A percentile compares a stretch with the other conserved stretches of the same genome.
Evolutionary conservation across 1,140 invertebrate species (phyloP).

Genomic region (Dreissena rostriformis): DNA sequence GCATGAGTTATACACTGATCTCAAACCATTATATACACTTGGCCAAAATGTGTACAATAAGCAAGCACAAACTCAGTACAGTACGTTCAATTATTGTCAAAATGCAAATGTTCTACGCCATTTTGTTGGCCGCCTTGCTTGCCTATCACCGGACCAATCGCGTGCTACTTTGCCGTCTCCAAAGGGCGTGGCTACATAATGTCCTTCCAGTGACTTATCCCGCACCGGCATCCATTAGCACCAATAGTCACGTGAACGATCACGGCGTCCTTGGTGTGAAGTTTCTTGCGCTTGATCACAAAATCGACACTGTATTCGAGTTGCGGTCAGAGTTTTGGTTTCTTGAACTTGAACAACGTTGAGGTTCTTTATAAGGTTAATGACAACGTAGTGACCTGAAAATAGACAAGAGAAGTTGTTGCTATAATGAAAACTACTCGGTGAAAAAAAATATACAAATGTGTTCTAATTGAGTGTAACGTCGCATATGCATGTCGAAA

Average conservation of each 20-base stretch:
- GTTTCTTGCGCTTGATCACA: constrained; percentile 56
- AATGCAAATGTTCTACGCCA: too few relatives aligned
- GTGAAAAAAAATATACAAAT: not conserved
- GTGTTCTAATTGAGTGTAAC: not conserved
- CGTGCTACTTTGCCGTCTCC: constrained; percentile 65
- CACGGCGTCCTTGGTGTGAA: constrained; percentile 57
- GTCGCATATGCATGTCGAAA: too few relatives aligned
- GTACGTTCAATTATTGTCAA: too few relatives aligned
- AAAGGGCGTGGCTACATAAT: constrained; percentile 49
- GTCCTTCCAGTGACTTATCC: constrained; percentile 65
- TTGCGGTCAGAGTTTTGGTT: constrained; percentile 36
- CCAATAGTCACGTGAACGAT: constrained; percentile 68
- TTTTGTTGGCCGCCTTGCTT: too few relatives aligned
- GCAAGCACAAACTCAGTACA: too few relatives aligned
- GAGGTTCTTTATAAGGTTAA: constrained; percentile 37
- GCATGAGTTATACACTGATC: too few relatives aligned
- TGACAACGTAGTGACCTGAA: constrained; percentile 61
- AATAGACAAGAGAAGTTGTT: constrained; percentile 4
- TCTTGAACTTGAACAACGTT: constrained; percentile 32
- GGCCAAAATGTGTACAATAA: too few relatives aligned
- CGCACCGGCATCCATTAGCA: constrained; percentile 35
- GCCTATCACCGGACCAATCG: constrained; percentile 56
- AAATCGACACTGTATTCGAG: constrained; percentile 61
- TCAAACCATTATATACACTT: too few relatives aligned
- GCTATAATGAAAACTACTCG: too few relatives aligned